Evolutionary conservation across 2,797 vertebrate species (phyloP).

Genomic region (Ammospiza maritima): DNA sequence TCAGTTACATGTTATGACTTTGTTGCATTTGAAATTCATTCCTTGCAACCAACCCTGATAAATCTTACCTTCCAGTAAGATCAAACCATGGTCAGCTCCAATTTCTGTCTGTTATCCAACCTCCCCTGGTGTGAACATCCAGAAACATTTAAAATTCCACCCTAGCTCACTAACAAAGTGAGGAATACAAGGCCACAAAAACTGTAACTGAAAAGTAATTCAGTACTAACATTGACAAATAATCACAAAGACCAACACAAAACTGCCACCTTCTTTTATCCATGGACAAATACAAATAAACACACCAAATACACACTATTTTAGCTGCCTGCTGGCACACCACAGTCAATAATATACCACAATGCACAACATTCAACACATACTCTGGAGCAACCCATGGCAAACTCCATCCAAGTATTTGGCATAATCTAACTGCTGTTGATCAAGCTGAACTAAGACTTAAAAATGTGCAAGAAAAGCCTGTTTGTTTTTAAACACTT

Average conservation of each 20-base stretch:
- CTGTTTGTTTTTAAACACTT: background rate
- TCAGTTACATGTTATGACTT: background rate
- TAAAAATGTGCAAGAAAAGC: background rate
- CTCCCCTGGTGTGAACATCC: background rate
- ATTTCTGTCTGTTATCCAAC: background rate
- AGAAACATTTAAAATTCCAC: background rate
- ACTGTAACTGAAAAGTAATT: background rate
- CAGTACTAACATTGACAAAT: background rate
- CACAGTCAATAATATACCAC: background rate
- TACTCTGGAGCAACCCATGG: accelerated
- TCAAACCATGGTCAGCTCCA: background rate
- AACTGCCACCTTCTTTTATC: background rate
- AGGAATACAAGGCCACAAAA: background rate
- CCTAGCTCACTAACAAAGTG: background rate
- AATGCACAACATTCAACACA: background rate
- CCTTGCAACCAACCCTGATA: background rate
- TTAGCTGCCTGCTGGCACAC: background rate
- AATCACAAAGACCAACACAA: background rate
- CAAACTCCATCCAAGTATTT: background rate
- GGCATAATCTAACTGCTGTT: background rate
- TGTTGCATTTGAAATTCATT: background rate
- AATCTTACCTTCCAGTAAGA: background rate
- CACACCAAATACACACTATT: background rate
- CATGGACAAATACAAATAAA: background rate
- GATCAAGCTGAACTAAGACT: background rate